Conservation (phyloP, 1,140 invertebrate species). For the Trichonephila inaurata region DNA sequence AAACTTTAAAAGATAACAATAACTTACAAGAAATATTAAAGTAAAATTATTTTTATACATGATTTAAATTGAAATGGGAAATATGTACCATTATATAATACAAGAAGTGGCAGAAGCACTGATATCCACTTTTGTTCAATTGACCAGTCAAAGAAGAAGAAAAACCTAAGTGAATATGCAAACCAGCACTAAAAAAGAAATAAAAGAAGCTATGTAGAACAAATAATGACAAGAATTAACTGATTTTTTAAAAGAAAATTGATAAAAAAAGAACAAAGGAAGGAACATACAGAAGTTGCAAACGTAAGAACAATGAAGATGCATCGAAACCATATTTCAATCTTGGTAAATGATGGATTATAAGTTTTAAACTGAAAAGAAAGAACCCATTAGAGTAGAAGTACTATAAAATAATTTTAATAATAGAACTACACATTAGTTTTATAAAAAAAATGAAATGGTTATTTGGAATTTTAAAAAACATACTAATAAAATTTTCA, state of each 20-base stretch:
- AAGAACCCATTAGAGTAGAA: neutral
- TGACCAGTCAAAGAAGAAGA: conserved; percentile 95
- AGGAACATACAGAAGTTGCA: conserved; percentile 89
- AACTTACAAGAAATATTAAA: neutral
- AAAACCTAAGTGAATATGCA: conserved; percentile 92
- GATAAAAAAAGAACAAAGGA: neutral
- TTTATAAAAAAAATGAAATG: too few species aligned
- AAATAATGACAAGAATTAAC: too few species aligned
- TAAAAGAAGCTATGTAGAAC: neutral
- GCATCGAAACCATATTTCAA: conserved; percentile 98
- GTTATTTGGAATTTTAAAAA: too few species aligned
- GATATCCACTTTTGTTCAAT: conserved; percentile 99
- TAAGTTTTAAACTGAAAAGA: conserved; percentile 93
- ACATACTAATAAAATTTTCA: too few species aligned
- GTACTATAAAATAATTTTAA: neutral
- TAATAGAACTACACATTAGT: too few species aligned
- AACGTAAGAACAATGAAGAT: conserved; percentile 95
- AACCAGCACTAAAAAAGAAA: conserved; percentile 90
- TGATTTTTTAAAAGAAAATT: neutral
- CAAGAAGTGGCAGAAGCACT: conserved; percentile 91
- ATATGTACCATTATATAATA: conserved; percentile 93
- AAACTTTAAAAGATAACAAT: too few species aligned
- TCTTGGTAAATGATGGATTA: conserved; percentile 96
- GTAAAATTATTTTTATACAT: neutral
- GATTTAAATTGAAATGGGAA: too few species aligned